Evolutionary conservation across 2,888 invertebrate species (phyloP), one percentile per base, ranked within the genome.

Genomic region (Volucella bombylans): DNA sequence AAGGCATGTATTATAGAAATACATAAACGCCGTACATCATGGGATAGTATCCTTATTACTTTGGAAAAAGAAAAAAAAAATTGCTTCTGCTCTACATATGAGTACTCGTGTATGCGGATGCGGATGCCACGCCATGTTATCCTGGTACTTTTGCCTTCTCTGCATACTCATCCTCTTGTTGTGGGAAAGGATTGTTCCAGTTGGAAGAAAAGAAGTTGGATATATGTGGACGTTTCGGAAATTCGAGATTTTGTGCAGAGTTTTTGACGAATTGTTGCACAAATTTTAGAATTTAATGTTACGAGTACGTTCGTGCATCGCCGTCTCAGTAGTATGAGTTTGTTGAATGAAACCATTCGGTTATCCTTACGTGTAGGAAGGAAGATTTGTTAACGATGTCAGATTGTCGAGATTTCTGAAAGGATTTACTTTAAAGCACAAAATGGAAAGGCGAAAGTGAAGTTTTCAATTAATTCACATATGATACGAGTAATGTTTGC

Each of bases 201-300:
- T 38, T 9, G 38, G 55, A 54, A 39, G 14, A 64, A 49, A 57
- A 14, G 15, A 80, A 55, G 43, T 41, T 50, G 62, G 62, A 61
- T 69, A 54, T 77, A 67, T 4, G 23, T 18, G 50, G 45, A 38
- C 41, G 45, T 45, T 45, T 43, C 31, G 15, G 69, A 65, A 72
- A 73, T 59, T 45, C 43, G 47, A 50, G 69, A 49, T 9, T 31
- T 64, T 61, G 39, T 74, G 61, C 47, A 61, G 80, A 62, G 49
- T 65, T 78, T 82, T 78, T 82, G 78, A 78, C 72, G 78, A 72
- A 82, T 78, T 82, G 68, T 67, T 77, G 71, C 61, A 77, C 67
- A 72, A 82, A 61, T 82, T 82, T 82, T 54, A 49, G 49, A 72
- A 78, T 78, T 73, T 73, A 47, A 47, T 68, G 68, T 64, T 78